These are phyloP conservation scores for Dasyornis broadbenti DNA, from an alignment of 2,113 vertebrate genomes.

Conservation along the genomic window DNA sequence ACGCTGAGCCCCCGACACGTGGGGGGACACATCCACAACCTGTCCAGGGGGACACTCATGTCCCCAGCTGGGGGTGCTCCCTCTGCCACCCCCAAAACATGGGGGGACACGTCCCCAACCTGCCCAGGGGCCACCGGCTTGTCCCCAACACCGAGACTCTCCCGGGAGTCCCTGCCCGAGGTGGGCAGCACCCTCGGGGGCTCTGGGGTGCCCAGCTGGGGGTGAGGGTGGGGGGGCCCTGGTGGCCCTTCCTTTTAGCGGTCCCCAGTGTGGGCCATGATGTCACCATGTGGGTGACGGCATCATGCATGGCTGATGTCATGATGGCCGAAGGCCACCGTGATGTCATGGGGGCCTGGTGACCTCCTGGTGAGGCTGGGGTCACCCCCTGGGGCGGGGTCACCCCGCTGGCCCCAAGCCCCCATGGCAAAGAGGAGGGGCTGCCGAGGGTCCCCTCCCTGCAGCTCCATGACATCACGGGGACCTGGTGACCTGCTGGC, in stretches of 20 bases:
- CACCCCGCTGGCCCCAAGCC: background rate
- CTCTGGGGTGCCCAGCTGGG: background rate
- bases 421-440: rapidly evolving
- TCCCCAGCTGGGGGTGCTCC: background rate
- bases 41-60: background rate
- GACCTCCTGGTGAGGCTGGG: background rate
- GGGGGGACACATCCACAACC: background rate
- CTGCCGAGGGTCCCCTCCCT: background rate
- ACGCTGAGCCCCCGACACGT: rapidly evolving
- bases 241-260: background rate
- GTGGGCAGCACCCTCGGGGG: background rate
- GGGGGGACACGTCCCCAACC: background rate
- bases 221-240: background rate
- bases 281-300: background rate
- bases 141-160: background rate
- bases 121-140: background rate
- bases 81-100: background rate
- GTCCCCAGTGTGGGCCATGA: background rate
- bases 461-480: background rate
- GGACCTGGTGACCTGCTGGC: background rate
- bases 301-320: background rate
- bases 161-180: background rate
- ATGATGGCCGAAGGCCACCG: background rate
- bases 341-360: background rate
- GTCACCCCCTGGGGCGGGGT: background rate